A percentile compares a stretch with the other conserved stretches of the same genome.
These are phyloP conservation scores for Protonibea diacanthus DNA, from an alignment of 2,797 vertebrate species.

Conservation along the genomic window DNA sequence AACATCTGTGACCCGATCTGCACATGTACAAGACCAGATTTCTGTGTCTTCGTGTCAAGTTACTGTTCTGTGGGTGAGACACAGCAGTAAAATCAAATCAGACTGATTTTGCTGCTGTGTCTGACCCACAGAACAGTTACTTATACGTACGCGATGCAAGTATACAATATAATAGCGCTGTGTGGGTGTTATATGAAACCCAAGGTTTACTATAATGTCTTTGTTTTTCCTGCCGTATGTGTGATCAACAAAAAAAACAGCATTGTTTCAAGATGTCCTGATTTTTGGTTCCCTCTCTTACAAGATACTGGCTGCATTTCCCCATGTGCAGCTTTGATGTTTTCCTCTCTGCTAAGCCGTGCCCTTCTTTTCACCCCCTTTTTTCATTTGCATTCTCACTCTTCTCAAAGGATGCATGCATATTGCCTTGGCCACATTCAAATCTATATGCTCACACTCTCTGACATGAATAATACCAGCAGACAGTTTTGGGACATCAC, in stretches of 20 bases:
- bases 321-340: constrained; percentile 21
- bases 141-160: constrained; percentile 16
- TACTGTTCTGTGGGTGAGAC: too few relatives aligned
- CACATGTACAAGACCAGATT: not conserved
- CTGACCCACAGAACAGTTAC: constrained; percentile 18
- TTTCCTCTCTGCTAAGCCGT: constrained; percentile 40
- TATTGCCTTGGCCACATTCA: constrained; percentile 33
- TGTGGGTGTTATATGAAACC: constrained; percentile 53
- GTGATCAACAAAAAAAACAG: constrained; percentile 40
- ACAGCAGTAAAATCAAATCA: too few relatives aligned
- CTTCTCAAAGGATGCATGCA: constrained; percentile 28
- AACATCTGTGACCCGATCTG: constrained; percentile 1
- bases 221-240: constrained; percentile 49
- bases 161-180: constrained; percentile 34
- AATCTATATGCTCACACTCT: constrained; percentile 20
- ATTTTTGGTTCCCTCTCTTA: constrained; percentile 47
- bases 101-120: not conserved
- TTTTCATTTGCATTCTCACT: constrained; percentile 55
- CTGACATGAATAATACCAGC: constrained; percentile 26
- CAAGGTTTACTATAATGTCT: constrained; percentile 41
- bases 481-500: constrained; percentile 18
- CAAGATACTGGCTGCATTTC: constrained; percentile 40
- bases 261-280: constrained; percentile 47
- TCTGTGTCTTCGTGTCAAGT: constrained; percentile 9
- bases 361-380: constrained; percentile 22